Evolutionary conservation across 2,888 invertebrate species (phyloP).

Genomic region (Incurvaria masculella): DNA sequence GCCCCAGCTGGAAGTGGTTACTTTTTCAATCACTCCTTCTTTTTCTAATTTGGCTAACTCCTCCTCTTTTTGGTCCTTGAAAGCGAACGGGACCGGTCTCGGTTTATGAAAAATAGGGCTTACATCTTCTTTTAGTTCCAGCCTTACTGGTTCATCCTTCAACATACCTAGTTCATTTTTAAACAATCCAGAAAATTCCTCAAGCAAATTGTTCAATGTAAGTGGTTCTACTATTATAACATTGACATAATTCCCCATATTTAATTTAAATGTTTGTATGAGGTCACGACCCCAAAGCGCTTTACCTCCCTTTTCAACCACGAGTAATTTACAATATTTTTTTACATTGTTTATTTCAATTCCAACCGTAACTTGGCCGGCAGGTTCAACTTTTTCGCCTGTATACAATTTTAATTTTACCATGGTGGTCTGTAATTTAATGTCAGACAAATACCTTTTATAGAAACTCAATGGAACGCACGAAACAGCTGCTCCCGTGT

Average conservation of each 20-base stretch:
- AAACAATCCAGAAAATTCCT: too few relatives aligned
- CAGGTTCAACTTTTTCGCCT: not conserved
- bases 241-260: too few relatives aligned
- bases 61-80: slow-evolving; percentile 15
- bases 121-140: not conserved
- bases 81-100: slow-evolving; percentile 18
- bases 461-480: not conserved
- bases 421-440: not conserved
- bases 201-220: too few relatives aligned
- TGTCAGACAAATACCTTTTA: not conserved
- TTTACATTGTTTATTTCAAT: not conserved
- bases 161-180: not conserved
- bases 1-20: slow-evolving; percentile 21
- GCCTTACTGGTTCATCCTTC: not conserved
- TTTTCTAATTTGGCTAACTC: slow-evolving; percentile 17
- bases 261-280: not conserved
- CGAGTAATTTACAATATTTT: not conserved
- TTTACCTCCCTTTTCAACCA: not conserved
- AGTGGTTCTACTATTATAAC: too few relatives aligned
- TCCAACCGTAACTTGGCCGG: not conserved
- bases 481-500: not conserved
- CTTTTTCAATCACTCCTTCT: slow-evolving; percentile 15
- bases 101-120: slow-evolving; percentile 17
- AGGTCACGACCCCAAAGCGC: not conserved
- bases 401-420: not conserved